Evolutionary conservation across 1,140 invertebrate species (phyloP).

Genomic region (Teleopsis dalmanni): DNA sequence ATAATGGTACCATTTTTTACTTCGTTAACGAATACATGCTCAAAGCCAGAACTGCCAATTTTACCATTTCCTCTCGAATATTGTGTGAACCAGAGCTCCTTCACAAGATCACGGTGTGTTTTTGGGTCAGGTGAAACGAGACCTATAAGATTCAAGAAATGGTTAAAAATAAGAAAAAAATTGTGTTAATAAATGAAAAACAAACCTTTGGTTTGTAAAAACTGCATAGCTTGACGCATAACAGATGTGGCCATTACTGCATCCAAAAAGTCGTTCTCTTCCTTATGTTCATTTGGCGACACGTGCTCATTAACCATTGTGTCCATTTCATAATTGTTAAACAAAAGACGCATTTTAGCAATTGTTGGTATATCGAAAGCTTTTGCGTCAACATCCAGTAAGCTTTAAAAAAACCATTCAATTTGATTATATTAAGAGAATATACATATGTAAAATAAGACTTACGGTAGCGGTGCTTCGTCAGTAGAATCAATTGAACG

Average conservation of each 20-base stretch:
- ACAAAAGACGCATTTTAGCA: conserved; percentile 56
- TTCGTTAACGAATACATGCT: conserved; percentile 82
- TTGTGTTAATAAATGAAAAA: neutral
- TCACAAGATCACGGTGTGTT: conserved; percentile 64
- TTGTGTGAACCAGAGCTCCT: conserved; percentile 72
- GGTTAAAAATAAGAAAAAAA: neutral
- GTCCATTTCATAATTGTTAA: conserved; percentile 71
- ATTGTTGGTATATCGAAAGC: conserved; percentile 51
- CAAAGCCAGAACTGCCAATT: conserved; percentile 75
- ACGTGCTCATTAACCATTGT: conserved; percentile 68
- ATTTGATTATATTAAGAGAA: conserved; percentile 14
- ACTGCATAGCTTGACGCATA: conserved; percentile 65
- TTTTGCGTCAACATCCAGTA: conserved; percentile 26
- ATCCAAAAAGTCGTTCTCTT: conserved; percentile 70
- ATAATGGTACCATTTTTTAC: conserved; percentile 65
- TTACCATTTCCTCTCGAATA: conserved; percentile 69
- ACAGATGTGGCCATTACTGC: conserved; percentile 63
- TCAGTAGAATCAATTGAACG: conserved; percentile 58
- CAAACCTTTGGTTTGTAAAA: conserved; percentile 60
- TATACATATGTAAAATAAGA: conserved; percentile 11
- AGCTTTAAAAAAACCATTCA: conserved; percentile 6
- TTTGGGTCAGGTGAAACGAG: conserved; percentile 54
- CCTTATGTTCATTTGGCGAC: conserved; percentile 62
- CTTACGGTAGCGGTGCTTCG: conserved; percentile 65
- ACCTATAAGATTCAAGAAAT: conserved; percentile 35